These are phyloP conservation scores for Oscheius onirici DNA, from an alignment of 2,888 invertebrate genomes.

Conservation along the genomic window DNA sequence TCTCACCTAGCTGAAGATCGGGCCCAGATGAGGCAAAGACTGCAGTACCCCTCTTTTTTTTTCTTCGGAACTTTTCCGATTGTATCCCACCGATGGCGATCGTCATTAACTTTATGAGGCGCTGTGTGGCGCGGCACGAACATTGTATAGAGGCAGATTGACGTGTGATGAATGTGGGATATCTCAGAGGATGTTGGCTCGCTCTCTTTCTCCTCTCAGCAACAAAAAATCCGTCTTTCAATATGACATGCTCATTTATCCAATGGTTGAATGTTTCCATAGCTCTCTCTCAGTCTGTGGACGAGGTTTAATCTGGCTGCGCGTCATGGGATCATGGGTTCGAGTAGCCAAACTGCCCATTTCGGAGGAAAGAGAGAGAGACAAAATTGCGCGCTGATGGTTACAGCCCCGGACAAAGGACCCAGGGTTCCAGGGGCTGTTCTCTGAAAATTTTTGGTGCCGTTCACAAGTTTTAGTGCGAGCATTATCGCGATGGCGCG, in stretches of 20 bases:
- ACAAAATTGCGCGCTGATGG: neutral
- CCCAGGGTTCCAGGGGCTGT: neutral
- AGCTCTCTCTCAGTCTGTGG: too few species aligned
- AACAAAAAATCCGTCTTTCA: neutral
- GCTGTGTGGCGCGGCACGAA: conserved; percentile 7
- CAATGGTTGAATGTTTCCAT: too few species aligned
- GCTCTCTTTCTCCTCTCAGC: neutral
- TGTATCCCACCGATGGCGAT: conserved; percentile 16
- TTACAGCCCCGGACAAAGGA: neutral
- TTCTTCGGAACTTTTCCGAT: neutral
- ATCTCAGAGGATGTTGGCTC: too few species aligned
- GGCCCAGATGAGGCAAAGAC: neutral
- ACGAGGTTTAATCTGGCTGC: neutral
- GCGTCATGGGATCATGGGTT: conserved; percentile 1
- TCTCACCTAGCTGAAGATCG: conserved; percentile 23
- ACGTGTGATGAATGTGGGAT: neutral
- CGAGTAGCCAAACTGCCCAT: neutral
- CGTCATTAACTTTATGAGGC: conserved; percentile 18
- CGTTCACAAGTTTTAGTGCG: neutral
- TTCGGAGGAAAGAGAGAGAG: neutral
- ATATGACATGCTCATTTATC: too few species aligned
- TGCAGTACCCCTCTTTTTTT: neutral
- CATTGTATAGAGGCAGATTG: neutral
- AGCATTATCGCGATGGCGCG: conserved; percentile 15
- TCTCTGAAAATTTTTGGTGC: conserved; percentile 2